Evolutionary conservation across 1,140 invertebrate genomes (phyloP).

Genomic region (Drosophila persimilis): DNA sequence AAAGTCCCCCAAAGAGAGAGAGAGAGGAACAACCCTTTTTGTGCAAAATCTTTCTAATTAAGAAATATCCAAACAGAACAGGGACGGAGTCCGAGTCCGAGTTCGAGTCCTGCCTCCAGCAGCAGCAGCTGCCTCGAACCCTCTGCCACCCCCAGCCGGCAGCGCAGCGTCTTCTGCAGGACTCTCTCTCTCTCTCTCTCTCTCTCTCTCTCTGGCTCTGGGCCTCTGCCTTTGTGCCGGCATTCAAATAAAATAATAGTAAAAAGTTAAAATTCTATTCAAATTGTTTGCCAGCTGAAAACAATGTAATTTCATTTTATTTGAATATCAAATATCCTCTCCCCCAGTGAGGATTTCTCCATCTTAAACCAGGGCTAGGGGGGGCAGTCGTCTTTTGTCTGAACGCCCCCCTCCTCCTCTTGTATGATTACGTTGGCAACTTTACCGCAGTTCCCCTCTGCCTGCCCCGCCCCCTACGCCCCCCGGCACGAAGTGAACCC

Average conservation of each 20-base stretch:
- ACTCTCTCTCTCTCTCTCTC: no score
- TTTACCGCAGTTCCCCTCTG: conserved; percentile 68
- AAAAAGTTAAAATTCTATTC: conserved; percentile 83
- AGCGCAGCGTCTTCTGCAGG: conserved; percentile 46
- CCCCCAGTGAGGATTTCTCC: conserved; percentile 15
- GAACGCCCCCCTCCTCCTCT: conserved; percentile 41
- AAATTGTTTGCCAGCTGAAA: conserved; percentile 82
- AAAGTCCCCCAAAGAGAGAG: background rate
- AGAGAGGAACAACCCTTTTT: conserved; percentile 62
- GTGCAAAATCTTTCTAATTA: conserved; percentile 77
- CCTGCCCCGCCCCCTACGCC: no score
- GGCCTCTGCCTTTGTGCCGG: conserved; percentile 57
- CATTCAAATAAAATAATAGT: conserved; percentile 82
- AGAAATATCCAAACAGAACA: conserved; percentile 64
- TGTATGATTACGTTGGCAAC: conserved; percentile 80
- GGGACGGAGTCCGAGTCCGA: no score
- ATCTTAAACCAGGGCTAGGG: conserved; percentile 56
- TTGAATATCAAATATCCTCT: conserved; percentile 77
- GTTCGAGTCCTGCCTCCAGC: conserved; percentile 22
- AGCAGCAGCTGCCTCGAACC: conserved; percentile 54
- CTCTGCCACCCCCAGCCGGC: conserved; percentile 4
- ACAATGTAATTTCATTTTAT: conserved; percentile 82
- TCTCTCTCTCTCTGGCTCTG: background rate
- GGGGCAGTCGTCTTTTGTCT: conserved; percentile 67
- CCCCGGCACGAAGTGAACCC: no score